These are phyloP conservation scores for Therioaphis trifolii DNA, from an alignment of 2,888 invertebrate genomes.

Conservation along the genomic window DNA sequence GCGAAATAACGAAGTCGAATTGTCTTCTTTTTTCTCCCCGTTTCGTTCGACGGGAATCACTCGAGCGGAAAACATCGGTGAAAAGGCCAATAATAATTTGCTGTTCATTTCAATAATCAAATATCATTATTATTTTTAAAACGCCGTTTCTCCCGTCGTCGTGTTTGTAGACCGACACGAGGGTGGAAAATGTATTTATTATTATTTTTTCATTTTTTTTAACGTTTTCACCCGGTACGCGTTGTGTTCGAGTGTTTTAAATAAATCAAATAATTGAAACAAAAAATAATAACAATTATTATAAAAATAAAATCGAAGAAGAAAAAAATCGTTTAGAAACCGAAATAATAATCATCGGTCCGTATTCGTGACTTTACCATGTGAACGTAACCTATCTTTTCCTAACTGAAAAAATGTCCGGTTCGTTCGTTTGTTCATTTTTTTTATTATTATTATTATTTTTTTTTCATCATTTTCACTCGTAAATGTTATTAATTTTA, in stretches of 20 bases:
- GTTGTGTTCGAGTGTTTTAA: background rate
- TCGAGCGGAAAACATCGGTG: background rate
- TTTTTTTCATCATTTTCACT: no score
- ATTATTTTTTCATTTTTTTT: background rate
- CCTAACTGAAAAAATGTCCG: no score
- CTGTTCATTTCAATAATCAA: constrained; percentile 23
- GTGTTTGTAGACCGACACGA: background rate
- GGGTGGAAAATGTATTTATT: background rate
- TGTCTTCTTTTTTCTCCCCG: no score
- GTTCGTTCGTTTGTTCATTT: background rate
- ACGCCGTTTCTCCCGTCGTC: background rate
- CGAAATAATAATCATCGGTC: background rate
- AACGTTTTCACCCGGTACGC: background rate
- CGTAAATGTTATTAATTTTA: background rate
- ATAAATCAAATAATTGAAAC: background rate
- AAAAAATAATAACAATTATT: background rate
- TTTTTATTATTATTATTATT: background rate
- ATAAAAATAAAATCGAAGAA: background rate
- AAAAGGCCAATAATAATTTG: constrained; percentile 26
- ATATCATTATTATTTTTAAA: constrained; percentile 11
- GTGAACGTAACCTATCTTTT: no score
- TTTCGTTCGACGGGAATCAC: background rate
- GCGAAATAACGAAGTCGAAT: constrained; percentile 8
- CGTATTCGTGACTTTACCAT: no score
- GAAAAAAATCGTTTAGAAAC: background rate